Conservation (phyloP, 1,140 invertebrate species). For the Caenorhabditis tropicalis region DNA sequence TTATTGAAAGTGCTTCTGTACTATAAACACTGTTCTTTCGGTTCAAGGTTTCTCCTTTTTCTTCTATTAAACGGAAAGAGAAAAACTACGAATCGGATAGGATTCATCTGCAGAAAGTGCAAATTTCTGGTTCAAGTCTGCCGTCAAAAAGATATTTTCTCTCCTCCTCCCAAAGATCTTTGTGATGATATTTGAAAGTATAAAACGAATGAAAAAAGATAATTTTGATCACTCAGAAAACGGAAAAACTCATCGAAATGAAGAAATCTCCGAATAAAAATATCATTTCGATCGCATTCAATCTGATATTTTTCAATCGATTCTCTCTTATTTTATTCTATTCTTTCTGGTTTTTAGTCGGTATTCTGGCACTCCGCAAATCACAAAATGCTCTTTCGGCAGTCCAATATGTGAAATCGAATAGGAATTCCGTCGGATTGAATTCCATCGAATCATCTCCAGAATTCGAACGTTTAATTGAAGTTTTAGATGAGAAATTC, state of each 20-base stretch:
- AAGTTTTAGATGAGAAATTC: conserved; percentile 63
- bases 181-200: too few relatives aligned
- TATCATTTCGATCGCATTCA: background rate
- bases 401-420: conserved; percentile 63
- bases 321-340: conserved; percentile 27
- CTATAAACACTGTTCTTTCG: background rate
- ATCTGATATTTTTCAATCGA: background rate
- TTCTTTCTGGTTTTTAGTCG: conserved; percentile 64
- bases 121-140: too few relatives aligned
- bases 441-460: conserved; percentile 63
- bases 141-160: too few relatives aligned
- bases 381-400: conserved; percentile 64
- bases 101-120: background rate
- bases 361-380: conserved; percentile 65
- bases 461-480: conserved; percentile 61
- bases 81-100: background rate
- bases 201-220: too few relatives aligned
- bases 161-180: too few relatives aligned
- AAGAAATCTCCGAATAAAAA: background rate
- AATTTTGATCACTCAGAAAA: background rate
- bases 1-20: too few relatives aligned
- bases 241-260: background rate
- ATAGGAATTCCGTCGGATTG: conserved; percentile 63
- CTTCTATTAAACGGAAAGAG: background rate
- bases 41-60: background rate